These are phyloP conservation scores for Forbesichthys agassizii DNA, from an alignment of 2,113 vertebrate species.

Conservation along the genomic window DNA sequence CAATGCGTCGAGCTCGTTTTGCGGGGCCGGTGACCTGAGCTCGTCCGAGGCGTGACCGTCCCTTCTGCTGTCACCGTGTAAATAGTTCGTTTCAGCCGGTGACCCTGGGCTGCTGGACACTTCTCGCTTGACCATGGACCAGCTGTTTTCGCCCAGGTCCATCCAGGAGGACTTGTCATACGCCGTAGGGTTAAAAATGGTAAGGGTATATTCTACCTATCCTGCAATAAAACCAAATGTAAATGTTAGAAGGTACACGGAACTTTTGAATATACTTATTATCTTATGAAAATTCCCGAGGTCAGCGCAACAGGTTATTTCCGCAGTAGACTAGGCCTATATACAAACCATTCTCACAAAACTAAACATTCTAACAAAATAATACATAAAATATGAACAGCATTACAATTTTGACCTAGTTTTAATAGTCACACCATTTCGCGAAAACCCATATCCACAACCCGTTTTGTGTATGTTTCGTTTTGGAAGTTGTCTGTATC, in stretches of 20 bases:
- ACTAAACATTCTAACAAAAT: neutral
- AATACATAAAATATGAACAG: slow-evolving; percentile 15
- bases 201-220: slow-evolving; percentile 54
- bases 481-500: slow-evolving; percentile 4
- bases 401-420: neutral
- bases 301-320: neutral
- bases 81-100: slow-evolving; percentile 77
- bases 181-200: slow-evolving; percentile 63
- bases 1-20: slow-evolving; percentile 72
- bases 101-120: slow-evolving; percentile 82
- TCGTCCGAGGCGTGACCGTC: slow-evolving; percentile 74
- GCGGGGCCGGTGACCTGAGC: slow-evolving; percentile 75
- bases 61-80: slow-evolving; percentile 77
- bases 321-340: neutral
- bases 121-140: slow-evolving; percentile 92
- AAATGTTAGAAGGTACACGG: neutral
- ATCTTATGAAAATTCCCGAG: neutral
- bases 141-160: slow-evolving; percentile 94
- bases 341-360: neutral
- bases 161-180: slow-evolving; percentile 87
- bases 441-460: slow-evolving; percentile 10
- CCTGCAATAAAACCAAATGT: slow-evolving; percentile 51
- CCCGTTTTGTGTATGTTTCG: slow-evolving; percentile 23
- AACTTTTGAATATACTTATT: neutral
- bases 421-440: neutral